These are phyloP conservation scores for Otocyon megalotis DNA, from an alignment of 2,113 vertebrate genomes.

Conservation along the genomic window DNA sequence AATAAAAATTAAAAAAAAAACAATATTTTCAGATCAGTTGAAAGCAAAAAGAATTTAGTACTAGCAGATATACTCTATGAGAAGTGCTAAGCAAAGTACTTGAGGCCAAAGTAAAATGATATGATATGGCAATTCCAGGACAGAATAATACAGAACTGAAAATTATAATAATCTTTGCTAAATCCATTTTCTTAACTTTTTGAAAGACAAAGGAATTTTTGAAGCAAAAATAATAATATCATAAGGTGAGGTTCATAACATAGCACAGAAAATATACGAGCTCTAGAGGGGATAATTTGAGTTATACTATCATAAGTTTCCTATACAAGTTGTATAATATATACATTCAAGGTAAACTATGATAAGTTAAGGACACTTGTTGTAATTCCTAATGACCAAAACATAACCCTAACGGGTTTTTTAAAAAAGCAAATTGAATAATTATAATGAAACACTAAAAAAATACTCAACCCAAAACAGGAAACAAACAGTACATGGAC, in stretches of 20 bases:
- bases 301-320: not conserved
- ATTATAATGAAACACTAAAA: slow-evolving; percentile 9
- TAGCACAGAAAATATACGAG: not conserved
- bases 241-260: not conserved
- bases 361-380: not conserved
- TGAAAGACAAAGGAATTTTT: not conserved
- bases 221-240: slow-evolving; percentile 19
- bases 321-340: not conserved
- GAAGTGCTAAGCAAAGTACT: not conserved
- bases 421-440: not conserved
- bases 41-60: not conserved
- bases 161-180: not conserved
- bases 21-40: not conserved
- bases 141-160: not conserved
- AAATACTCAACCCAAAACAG: not conserved
- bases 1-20: too few species aligned
- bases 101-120: not conserved
- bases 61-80: not conserved
- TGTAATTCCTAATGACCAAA: slow-evolving; percentile 9
- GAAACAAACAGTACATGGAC: not conserved
- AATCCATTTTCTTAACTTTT: not conserved
- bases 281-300: not conserved
- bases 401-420: not conserved
- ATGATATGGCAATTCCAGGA: not conserved
- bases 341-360: not conserved